phyloP scores from a whole-genome alignment of 37 sponge, comb jelly and placozoan genomes.

The Amphimedon queenslandica region DNA sequence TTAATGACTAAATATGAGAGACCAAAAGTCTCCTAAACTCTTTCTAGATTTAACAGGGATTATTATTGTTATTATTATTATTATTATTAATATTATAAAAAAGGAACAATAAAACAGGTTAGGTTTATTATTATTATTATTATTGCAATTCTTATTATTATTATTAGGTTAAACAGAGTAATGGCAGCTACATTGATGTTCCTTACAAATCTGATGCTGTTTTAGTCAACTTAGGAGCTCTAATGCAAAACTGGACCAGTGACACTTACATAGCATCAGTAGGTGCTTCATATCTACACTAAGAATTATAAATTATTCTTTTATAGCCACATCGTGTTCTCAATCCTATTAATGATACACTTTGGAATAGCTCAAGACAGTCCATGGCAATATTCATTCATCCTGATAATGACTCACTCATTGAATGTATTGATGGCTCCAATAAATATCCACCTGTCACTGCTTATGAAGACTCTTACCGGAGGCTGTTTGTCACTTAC shows the following conservation, averaged over 20 bases:
- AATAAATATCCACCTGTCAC: constrained; percentile 69
- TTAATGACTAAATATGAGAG: too few relatives aligned
- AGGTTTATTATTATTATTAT: too few relatives aligned
- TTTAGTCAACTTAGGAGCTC: constrained; percentile 69
- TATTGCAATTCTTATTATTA: neutral
- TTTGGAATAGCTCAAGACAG: constrained; percentile 21
- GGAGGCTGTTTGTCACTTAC: constrained; percentile 15
- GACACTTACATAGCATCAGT: constrained; percentile 56
- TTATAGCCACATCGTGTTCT: constrained; percentile 67
- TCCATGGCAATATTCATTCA: constrained; percentile 78
- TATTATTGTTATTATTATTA: too few relatives aligned
- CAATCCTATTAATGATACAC: constrained; percentile 36
- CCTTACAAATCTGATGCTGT: constrained; percentile 45
- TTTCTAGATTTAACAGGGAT: too few relatives aligned
- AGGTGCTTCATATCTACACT: neutral
- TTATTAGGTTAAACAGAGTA: constrained; percentile 34
- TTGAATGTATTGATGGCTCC: constrained; percentile 67
- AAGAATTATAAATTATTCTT: neutral
- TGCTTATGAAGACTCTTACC: constrained; percentile 28
- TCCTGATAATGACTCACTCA: constrained; percentile 54
- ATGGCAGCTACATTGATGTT: constrained; percentile 62
- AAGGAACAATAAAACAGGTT: too few relatives aligned
- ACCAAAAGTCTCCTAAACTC: too few relatives aligned
- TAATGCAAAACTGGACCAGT: constrained; percentile 70
- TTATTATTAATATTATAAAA: too few relatives aligned